Conservation (phyloP, 2,888 invertebrate species). For the Scaptomyza flava region DNA sequence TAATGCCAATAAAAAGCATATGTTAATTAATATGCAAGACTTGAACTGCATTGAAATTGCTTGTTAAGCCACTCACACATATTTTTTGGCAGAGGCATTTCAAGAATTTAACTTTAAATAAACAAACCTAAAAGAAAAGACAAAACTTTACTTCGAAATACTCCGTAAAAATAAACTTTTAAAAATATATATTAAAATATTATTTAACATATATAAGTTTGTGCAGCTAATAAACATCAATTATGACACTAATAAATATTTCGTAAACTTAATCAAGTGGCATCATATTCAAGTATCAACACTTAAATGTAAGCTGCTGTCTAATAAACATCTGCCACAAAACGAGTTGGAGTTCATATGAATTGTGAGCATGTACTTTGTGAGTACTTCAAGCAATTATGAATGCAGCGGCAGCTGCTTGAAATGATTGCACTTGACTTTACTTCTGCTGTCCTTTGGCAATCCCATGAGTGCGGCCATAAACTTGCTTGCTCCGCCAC, state of each 20-base stretch:
- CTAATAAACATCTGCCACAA: conserved; percentile 49
- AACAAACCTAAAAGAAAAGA: background rate
- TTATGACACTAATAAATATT: conserved; percentile 7
- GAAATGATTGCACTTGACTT: conserved; percentile 69
- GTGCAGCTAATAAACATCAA: background rate
- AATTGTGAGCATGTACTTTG: conserved; percentile 36
- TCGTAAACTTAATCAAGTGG: conserved; percentile 7
- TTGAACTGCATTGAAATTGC: conserved; percentile 1
- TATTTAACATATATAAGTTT: background rate
- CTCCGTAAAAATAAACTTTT: conserved; percentile 4
- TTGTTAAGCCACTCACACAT: conserved; percentile 18
- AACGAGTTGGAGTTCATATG: conserved; percentile 36
- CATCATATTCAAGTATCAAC: background rate
- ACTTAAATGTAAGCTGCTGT: conserved; percentile 18
- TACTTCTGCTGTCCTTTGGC: conserved; percentile 32
- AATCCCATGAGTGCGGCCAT: conserved; percentile 41
- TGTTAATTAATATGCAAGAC: conserved; percentile 2
- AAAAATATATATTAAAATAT: background rate
- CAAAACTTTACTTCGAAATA: background rate
- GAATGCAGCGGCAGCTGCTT: conserved; percentile 70
- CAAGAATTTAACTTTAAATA: conserved; percentile 14
- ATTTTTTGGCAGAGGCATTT: conserved; percentile 20
- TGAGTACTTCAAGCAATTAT: conserved; percentile 54
- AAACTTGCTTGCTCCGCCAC: conserved; percentile 44
- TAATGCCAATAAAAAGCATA: background rate